These are phyloP conservation scores for Tipula confusa DNA, from an alignment of 2,888 invertebrate species.

Conservation along the genomic window DNA sequence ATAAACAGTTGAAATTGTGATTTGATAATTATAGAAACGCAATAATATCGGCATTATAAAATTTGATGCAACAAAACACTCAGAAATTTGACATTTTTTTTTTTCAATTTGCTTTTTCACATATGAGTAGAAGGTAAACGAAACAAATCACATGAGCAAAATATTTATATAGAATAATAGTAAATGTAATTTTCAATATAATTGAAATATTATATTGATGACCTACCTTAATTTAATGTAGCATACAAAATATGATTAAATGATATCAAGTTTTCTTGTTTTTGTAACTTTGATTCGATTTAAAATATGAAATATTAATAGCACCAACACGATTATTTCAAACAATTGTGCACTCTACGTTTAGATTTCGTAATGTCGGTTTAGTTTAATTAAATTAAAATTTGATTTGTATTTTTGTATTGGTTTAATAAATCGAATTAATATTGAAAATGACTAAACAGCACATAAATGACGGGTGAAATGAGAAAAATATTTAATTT, in stretches of 20 bases:
- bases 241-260: not conserved
- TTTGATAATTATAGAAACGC: not conserved
- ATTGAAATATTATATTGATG: not conserved
- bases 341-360: not conserved
- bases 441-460: not conserved
- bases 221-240: not conserved
- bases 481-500: not conserved
- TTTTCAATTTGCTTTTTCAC: not conserved
- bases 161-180: not conserved
- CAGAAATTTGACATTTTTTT: not conserved
- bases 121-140: not conserved
- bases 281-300: not conserved
- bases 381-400: not conserved
- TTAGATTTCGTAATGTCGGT: not conserved
- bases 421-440: not conserved
- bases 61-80: not conserved
- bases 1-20: not conserved
- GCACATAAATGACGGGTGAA: not conserved
- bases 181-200: not conserved
- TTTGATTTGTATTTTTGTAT: not conserved
- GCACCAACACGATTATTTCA: not conserved
- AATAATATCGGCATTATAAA: not conserved
- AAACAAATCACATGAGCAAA: not conserved
- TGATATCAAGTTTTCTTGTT: not conserved
- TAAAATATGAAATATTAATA: not conserved